Percentiles rank a stretch among this genome's conserved stretches.
Evolutionary conservation across 2,113 vertebrate genomes (phyloP).

Genomic region (Empidonax alnorum): DNA sequence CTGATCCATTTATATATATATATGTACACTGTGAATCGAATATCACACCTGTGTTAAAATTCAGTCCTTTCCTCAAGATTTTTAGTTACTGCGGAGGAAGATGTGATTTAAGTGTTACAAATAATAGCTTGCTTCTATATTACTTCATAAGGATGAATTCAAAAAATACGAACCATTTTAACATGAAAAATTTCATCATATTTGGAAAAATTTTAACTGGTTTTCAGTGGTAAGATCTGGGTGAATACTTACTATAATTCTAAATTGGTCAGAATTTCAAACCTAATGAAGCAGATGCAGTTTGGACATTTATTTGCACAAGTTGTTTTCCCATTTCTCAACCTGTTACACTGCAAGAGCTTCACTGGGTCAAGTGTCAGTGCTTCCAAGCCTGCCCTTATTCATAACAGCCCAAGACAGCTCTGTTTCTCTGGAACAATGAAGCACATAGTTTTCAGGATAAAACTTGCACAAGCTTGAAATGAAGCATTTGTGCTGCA

Average conservation of each 20-base stretch:
- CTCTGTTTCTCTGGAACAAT: slow-evolving; percentile 58
- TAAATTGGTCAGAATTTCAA: not conserved
- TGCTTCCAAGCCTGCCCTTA: slow-evolving; percentile 34
- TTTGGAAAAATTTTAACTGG: not conserved
- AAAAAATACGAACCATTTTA: not conserved
- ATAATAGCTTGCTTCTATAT: not conserved
- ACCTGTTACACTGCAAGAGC: slow-evolving; percentile 9
- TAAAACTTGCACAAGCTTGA: slow-evolving; percentile 68
- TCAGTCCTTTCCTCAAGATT: not conserved
- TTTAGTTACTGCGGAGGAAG: not conserved
- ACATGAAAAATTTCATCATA: not conserved
- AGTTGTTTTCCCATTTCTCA: slow-evolving; percentile 41
- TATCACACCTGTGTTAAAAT: not conserved
- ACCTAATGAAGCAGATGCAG: not conserved
- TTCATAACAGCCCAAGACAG: slow-evolving; percentile 49
- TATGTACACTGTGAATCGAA: not conserved
- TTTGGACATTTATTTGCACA: slow-evolving; percentile 23
- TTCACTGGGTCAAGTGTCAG: slow-evolving; percentile 47
- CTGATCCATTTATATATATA: not conserved
- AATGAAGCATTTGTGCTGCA: slow-evolving; percentile 50
- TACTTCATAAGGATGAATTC: not conserved
- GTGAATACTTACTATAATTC: not conserved
- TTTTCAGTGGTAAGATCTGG: not conserved
- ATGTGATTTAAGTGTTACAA: not conserved
- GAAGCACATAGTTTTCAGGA: slow-evolving; percentile 65